A percentile compares a stretch with the other conserved stretches of the same genome.
Conservation (phyloP, 2,888 invertebrate genomes). For the Sesia apiformis region DNA sequence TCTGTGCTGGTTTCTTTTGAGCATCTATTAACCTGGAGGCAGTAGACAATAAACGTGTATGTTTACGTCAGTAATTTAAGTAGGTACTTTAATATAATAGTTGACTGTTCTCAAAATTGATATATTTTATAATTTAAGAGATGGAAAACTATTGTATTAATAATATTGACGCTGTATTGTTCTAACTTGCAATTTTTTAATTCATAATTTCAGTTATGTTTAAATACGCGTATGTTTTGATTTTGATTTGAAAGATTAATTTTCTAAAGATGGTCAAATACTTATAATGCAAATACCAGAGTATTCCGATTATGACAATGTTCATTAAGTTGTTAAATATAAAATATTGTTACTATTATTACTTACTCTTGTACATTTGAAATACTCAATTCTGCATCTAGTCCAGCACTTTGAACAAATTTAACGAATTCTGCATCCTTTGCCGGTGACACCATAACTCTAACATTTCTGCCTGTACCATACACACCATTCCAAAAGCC, state of each 20-base stretch:
- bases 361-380: conserved; percentile 76
- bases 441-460: conserved; percentile 77
- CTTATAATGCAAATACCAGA: no score
- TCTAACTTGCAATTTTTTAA: no score
- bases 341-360: background rate
- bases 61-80: background rate
- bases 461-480: conserved; percentile 40
- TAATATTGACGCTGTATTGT: no score
- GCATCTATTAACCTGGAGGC: background rate
- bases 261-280: no score
- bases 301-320: background rate
- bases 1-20: background rate
- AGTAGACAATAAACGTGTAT: background rate
- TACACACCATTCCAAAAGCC: conserved; percentile 56
- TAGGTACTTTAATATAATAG: no score
- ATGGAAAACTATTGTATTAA: background rate
- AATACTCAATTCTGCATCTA: conserved; percentile 57
- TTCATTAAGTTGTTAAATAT: background rate
- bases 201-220: no score
- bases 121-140: background rate
- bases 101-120: no score
- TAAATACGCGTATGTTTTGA: no score
- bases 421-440: conserved; percentile 53
- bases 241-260: no score
- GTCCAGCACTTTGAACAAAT: conserved; percentile 33